Conservation (phyloP, 2,797 vertebrate genomes). For the Oophaga sylvatica region DNA sequence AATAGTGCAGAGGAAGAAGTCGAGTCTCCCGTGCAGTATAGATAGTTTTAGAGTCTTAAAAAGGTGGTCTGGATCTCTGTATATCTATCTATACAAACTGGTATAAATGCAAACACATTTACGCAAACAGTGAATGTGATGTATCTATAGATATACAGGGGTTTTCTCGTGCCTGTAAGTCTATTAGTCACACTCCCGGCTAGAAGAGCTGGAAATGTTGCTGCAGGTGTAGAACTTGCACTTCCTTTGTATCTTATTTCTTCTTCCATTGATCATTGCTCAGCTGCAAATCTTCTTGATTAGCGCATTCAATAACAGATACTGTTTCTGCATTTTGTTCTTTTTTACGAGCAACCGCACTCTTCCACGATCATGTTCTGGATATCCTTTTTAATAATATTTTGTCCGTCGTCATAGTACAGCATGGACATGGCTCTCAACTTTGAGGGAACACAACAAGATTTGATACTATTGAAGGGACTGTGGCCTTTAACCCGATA, state of each 20-base stretch:
- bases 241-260: constrained; percentile 68
- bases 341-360: constrained; percentile 91
- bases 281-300: constrained; percentile 40
- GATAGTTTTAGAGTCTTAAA: constrained; percentile 35
- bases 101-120: constrained; percentile 45
- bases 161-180: constrained; percentile 69
- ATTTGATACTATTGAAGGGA: constrained; percentile 93
- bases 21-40: constrained; percentile 71
- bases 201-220: constrained; percentile 67
- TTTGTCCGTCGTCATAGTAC: constrained; percentile 96
- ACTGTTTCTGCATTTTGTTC: constrained; percentile 3
- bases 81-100: constrained; percentile 56
- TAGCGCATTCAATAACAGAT: constrained; percentile 34
- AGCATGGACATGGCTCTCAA: constrained; percentile 98
- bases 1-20: constrained; percentile 78
- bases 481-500: constrained; percentile 94
- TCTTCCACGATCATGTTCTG: constrained; percentile 99
- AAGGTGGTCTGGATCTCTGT: constrained; percentile 48
- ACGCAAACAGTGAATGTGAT: constrained; percentile 49
- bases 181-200: constrained; percentile 73
- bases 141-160: constrained; percentile 66
- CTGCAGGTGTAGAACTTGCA: constrained; percentile 68
- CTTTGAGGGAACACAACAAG: constrained; percentile 94
- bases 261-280: constrained; percentile 32
- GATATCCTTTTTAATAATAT: constrained; percentile 99